A percentile compares a stretch with the other conserved stretches of the same genome.
Evolutionary conservation across 2,113 vertebrate genomes (phyloP).

Genomic region (Pelobates fuscus): DNA sequence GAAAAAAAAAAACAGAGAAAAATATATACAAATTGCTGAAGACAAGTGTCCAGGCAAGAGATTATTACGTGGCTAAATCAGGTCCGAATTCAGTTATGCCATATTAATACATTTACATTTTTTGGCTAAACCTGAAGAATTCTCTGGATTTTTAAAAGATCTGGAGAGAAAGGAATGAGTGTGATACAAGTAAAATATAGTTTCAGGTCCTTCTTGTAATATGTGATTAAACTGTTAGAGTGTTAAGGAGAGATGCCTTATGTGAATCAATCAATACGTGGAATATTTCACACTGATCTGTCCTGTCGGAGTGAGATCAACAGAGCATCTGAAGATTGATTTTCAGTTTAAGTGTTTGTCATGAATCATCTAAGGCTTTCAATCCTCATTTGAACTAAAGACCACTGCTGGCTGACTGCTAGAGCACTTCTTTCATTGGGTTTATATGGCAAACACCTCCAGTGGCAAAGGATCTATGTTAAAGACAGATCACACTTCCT

Average conservation of each 20-base stretch:
- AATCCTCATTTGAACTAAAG: constrained; percentile 44
- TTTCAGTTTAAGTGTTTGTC: constrained; percentile 49
- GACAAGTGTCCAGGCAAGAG: too few species aligned
- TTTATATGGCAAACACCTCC: constrained; percentile 13
- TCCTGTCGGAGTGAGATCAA: constrained; percentile 38
- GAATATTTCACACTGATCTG: constrained; percentile 46
- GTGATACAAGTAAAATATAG: not conserved
- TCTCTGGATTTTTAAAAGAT: too few species aligned
- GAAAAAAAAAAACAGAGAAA: too few species aligned
- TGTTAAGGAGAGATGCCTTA: constrained; percentile 39
- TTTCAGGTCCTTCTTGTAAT: constrained; percentile 7
- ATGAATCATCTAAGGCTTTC: constrained; percentile 47
- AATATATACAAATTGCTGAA: too few species aligned
- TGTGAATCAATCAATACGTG: constrained; percentile 37
- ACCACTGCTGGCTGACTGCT: constrained; percentile 4
- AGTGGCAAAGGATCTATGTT: constrained; percentile 1
- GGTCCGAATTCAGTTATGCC: too few species aligned
- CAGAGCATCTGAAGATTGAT: constrained; percentile 38
- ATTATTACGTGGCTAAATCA: too few species aligned
- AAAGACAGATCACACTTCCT: not conserved
- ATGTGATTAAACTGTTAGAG: constrained; percentile 24
- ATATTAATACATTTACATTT: too few species aligned
- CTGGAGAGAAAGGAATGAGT: too few species aligned
- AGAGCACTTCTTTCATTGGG: constrained; percentile 10
- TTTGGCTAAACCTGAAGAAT: too few species aligned